These are phyloP conservation scores for Calypte anna DNA, from an alignment of 2,113 vertebrate species.

Conservation along the genomic window DNA sequence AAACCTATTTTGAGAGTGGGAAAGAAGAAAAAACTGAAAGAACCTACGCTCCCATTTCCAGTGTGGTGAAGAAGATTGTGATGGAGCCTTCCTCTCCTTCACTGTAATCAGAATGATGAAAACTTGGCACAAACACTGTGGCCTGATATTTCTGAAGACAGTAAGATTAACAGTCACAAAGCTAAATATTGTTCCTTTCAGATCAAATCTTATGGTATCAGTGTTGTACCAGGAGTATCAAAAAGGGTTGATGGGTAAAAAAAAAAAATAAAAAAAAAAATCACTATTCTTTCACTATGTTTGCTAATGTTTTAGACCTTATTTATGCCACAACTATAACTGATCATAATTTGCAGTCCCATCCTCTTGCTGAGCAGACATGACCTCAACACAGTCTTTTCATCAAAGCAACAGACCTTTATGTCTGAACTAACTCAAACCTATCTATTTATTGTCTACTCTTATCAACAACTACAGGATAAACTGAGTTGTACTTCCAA, in stretches of 20 bases:
- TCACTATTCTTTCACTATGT: not conserved
- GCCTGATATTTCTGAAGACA: not conserved
- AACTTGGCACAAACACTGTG: fast-evolving
- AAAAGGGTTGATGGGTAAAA: not conserved
- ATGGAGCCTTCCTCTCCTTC: not conserved
- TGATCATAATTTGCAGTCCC: not conserved
- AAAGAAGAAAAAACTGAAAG: not conserved
- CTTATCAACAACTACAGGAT: not conserved
- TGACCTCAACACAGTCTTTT: not conserved
- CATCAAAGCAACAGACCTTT: not conserved
- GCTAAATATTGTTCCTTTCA: not conserved
- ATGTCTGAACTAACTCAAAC: not conserved
- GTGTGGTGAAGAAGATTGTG: fast-evolving
- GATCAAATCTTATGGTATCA: not conserved
- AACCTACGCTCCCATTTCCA: not conserved
- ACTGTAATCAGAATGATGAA: not conserved
- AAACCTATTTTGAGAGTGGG: not conserved
- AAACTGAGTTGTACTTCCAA: not conserved
- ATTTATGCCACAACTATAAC: not conserved
- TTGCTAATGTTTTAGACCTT: not conserved
- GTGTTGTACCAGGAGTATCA: not conserved
- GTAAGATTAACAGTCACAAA: not conserved
- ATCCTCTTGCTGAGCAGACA: not conserved
- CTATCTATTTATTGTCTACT: not conserved
- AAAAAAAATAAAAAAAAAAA: not conserved